phyloP scores from a whole-genome alignment of 2,888 invertebrate species.

The Tupiocoris notatus region DNA sequence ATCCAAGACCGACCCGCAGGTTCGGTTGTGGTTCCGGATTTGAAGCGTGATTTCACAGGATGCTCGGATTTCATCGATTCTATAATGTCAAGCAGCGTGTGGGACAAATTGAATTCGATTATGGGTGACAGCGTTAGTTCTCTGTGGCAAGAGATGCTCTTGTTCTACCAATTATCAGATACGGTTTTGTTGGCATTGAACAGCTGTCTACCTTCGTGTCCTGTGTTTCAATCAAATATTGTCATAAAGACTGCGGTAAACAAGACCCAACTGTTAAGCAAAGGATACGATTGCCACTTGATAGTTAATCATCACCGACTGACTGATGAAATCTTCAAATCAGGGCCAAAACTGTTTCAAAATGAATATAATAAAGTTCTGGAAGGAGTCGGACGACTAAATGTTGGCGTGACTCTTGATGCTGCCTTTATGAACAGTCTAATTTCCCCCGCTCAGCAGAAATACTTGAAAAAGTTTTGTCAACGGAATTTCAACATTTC shows the following conservation, averaged over 20 bases:
- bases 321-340: not conserved
- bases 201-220: not conserved
- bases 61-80: not conserved
- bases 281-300: not conserved
- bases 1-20: not conserved
- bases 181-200: not conserved
- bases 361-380: not conserved
- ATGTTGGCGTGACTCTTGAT: not conserved
- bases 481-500: not conserved
- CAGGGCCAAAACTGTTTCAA: not conserved
- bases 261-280: not conserved
- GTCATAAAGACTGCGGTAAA: no score
- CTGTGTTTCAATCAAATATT: no score
- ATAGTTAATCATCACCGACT: not conserved
- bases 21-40: not conserved
- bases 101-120: not conserved
- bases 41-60: not conserved
- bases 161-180: not conserved
- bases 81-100: not conserved
- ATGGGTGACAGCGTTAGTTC: conserved; percentile 4
- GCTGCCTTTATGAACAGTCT: not conserved
- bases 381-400: not conserved
- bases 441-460: not conserved
- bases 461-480: not conserved
- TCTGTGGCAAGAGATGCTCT: not conserved